Conservation (phyloP, 1,140 invertebrate genomes). For the Psix sp. region DNA sequence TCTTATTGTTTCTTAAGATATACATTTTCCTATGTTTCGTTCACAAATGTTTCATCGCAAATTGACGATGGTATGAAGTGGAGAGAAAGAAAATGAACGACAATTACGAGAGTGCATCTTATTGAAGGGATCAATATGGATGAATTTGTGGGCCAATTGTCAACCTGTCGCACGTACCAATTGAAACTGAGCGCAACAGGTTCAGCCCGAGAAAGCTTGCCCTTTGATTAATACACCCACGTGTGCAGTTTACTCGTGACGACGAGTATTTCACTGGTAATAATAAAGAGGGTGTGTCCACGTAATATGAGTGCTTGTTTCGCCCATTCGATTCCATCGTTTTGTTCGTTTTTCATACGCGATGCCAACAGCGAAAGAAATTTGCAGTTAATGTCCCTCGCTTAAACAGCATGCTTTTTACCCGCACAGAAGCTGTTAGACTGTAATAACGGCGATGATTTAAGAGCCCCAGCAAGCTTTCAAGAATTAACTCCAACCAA, state of each 20-base stretch:
- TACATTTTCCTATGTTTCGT: too few species aligned
- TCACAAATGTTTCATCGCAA: background rate
- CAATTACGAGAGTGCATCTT: constrained; percentile 8
- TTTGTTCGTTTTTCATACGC: too few species aligned
- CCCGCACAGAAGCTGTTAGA: too few species aligned
- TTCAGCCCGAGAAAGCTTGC: constrained; percentile 38
- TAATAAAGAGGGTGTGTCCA: constrained; percentile 26
- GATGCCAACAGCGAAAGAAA: too few species aligned
- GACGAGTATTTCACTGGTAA: constrained; percentile 13
- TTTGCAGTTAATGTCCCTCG: too few species aligned
- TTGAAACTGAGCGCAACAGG: constrained; percentile 46
- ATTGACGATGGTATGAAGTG: background rate
- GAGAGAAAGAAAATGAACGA: background rate
- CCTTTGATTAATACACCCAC: constrained; percentile 49
- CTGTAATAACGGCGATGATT: too few species aligned
- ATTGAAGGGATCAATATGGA: constrained; percentile 44
- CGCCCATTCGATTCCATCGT: too few species aligned
- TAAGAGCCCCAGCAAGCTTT: too few species aligned
- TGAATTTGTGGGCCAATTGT: constrained; percentile 28
- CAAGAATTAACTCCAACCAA: too few species aligned
- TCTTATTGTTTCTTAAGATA: too few species aligned
- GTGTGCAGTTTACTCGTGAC: constrained; percentile 11
- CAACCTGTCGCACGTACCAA: constrained; percentile 40
- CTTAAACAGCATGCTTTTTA: too few species aligned
- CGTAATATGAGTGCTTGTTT: too few species aligned